A percentile compares a stretch with the other conserved stretches of the same genome.
Conservation (phyloP, 2,888 invertebrate genomes). For the Epistrophe eligans region DNA sequence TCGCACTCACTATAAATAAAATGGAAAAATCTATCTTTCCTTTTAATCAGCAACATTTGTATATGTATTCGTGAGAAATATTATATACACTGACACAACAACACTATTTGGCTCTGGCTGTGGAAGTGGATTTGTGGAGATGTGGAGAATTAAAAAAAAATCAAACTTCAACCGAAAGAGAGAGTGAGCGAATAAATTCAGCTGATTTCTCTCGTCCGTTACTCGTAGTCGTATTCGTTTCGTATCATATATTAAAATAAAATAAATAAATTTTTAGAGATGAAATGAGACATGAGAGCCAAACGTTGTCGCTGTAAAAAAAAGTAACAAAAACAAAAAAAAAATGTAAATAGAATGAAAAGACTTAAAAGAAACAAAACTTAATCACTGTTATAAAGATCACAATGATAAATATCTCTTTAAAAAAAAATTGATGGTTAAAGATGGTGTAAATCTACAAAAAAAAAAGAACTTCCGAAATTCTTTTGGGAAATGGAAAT, state of each 20-base stretch:
- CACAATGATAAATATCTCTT: slow-evolving; percentile 7
- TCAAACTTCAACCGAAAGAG: slow-evolving; percentile 52
- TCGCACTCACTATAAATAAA: background rate
- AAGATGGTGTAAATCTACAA: background rate
- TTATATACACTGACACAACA: too few species aligned
- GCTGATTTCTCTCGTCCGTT: slow-evolving; percentile 56
- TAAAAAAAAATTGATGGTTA: background rate
- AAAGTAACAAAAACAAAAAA: slow-evolving; percentile 16
- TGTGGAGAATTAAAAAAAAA: slow-evolving; percentile 6
- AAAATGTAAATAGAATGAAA: slow-evolving; percentile 19
- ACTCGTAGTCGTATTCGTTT: background rate
- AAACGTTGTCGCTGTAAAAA: slow-evolving; percentile 51
- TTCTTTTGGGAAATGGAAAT: slow-evolving; percentile 26
- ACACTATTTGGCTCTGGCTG: background rate
- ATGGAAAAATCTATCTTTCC: background rate
- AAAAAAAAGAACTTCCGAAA: slow-evolving; percentile 21
- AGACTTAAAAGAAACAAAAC: slow-evolving; percentile 9
- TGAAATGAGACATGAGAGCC: slow-evolving; percentile 58
- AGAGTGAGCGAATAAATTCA: slow-evolving; percentile 65
- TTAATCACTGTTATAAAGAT: background rate
- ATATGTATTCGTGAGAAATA: slow-evolving; percentile 30
- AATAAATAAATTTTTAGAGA: slow-evolving; percentile 23
- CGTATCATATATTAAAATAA: slow-evolving; percentile 23
- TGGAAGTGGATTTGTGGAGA: too few species aligned
- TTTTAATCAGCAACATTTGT: slow-evolving; percentile 31